Percentiles rank a stretch among this genome's conserved stretches.
Conservation (phyloP, 1,140 invertebrate species). For the Drosophila micromelanica region DNA sequence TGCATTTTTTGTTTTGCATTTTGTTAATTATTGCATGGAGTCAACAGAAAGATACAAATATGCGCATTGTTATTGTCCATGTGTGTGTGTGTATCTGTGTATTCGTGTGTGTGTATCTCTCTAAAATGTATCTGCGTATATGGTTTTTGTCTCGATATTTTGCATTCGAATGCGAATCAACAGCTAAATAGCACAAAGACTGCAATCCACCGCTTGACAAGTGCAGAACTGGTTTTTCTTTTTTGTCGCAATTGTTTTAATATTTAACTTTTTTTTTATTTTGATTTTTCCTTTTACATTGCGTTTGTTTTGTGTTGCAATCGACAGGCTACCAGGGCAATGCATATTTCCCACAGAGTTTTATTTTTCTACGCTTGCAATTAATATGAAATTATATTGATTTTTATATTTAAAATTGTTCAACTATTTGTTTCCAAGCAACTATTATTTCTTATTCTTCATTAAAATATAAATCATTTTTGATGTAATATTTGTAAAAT, state of each 20-base stretch:
- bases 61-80: conserved; percentile 1
- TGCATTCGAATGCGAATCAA: conserved; percentile 18
- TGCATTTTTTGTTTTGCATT: conserved; percentile 6
- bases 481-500: no score
- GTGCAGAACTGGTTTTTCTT: conserved; percentile 34
- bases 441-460: no score
- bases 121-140: conserved; percentile 13
- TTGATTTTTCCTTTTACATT: neutral
- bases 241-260: conserved; percentile 7
- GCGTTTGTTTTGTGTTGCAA: no score
- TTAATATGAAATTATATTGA: no score
- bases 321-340: no score
- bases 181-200: conserved; percentile 19
- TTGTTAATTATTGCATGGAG: conserved; percentile 27
- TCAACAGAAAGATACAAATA: conserved; percentile 19
- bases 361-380: no score
- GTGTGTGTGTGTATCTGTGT: neutral
- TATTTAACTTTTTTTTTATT: conserved; percentile 4
- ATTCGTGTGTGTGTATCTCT: neutral
- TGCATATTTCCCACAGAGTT: no score
- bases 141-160: conserved; percentile 27
- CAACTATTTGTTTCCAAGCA: no score
- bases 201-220: conserved; percentile 22
- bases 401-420: no score
- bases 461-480: no score